phyloP scores from a whole-genome alignment of 2,113 vertebrate genomes.

The Salvator merianae region DNA sequence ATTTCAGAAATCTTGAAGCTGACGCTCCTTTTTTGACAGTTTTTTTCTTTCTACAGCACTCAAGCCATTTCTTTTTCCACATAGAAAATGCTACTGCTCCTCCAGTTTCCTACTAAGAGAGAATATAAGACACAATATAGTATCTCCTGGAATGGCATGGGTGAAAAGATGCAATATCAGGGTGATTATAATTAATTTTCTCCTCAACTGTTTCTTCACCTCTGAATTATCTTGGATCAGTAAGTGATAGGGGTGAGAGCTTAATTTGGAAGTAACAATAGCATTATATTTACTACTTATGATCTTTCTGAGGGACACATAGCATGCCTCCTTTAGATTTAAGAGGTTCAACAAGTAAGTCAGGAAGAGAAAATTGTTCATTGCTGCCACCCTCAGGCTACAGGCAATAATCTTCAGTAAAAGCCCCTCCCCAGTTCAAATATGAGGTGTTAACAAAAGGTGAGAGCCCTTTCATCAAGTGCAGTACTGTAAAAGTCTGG shows the following conservation, averaged over 20 bases:
- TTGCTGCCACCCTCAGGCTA: conserved; percentile 25
- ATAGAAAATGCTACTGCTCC: background rate
- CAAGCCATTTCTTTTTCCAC: background rate
- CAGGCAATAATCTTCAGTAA: background rate
- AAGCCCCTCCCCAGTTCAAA: conserved; percentile 25
- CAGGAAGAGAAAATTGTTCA: conserved; percentile 32
- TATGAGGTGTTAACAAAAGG: background rate
- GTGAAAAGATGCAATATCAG: background rate
- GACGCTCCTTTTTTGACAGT: background rate
- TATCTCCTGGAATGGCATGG: background rate
- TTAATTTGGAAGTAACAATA: conserved; percentile 54
- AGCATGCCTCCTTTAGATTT: conserved; percentile 59
- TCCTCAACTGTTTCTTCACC: no score
- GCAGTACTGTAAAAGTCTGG: background rate
- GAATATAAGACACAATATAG: background rate
- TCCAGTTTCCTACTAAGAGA: background rate
- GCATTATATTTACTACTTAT: conserved; percentile 62
- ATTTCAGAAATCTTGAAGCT: background rate
- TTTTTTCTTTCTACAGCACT: background rate
- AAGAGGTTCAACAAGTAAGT: conserved; percentile 53
- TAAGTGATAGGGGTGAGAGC: no score
- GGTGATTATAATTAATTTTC: background rate
- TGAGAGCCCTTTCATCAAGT: no score
- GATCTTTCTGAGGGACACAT: conserved; percentile 58
- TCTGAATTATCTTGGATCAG: no score